Evolutionary conservation across 2,797 vertebrate genomes (phyloP), one percentile per base, ranked within the genome.

Genomic region (Siniperca obscura): DNA sequence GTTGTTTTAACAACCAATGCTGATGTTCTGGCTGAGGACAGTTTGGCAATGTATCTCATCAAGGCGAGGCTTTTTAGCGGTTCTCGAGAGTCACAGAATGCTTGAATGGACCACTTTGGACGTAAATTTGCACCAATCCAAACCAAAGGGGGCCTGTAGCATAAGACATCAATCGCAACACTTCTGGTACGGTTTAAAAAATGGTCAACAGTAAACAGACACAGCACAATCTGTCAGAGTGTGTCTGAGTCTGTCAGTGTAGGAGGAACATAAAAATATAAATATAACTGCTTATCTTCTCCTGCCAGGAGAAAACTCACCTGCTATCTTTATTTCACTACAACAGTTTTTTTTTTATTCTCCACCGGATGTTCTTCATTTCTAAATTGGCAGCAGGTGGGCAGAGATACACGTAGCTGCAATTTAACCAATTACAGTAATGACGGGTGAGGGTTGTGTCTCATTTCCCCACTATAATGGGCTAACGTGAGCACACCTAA

Each of bases 381-480:
- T 22, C 78, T 77, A 84, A 88, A 92, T 87, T 86, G 68, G 81
- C 82, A 80, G 83, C 87, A 91, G 90, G 86, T 87, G 89, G 48
- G 38, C 13, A 75, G 77, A 55, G 66, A 74, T 76, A 50, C 68
- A 80, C 67, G 76, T n/a, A 87, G 76, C 76, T 66, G 68, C 67
- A 67, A 74, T 89, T 92, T 79, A 89, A 66, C 89, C 81, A 89
- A 91, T 92, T 89, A 88, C 56, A 66, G 85, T 79, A 81, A 92
- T 89, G 90, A 83, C 70, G 83, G 91, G 76, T 87, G 84, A 89
- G 73, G 72, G 76, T 76, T 13, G 67, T 34, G 81, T 74, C 83
- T 91, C 81, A 79, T 91, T 90, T 84, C 73, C 55, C 55, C 12
- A 22, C 70, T 74, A 75, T 88, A 82, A 89, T 82, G 79, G 72